Base-by-base conservation (phyloP, 2,888 invertebrate species). In the Spilarctia lutea region DNA sequence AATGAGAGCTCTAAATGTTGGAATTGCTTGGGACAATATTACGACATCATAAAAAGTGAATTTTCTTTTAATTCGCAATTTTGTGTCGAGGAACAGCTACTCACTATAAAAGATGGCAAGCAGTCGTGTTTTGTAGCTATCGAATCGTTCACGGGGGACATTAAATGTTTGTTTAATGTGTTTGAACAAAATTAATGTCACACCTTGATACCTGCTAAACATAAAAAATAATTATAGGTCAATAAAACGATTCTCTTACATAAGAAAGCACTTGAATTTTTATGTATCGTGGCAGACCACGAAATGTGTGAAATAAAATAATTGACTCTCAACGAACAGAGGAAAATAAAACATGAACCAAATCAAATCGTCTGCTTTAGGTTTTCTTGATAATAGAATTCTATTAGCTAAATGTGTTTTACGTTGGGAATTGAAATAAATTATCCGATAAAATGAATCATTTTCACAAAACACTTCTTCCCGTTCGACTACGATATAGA, bases 21-120 rank as follows among this genome's bases (percentile, higher is more conserved):
- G 81, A 89, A 91, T 90, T 88, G 87, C 87, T 84, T 84, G 87
- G 86, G 88, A 87, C 86, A 85, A 89, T 89, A 89, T 91, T 88
- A 91, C 91, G 90, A 91, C 87, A 86, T 77, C 83, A 89, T 92
- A 92, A 92, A 89, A 90, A 88, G 87, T 82, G 88, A 89, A 90
- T 91, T 90, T 89, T 90, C 89, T 89, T 91, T 92, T 91, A 92
- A 92, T 91, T 92, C 88, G 89, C 89, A 88, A 90, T 91, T 90
- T 87, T 88, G 88, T 89, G 90, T 90, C 86, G 87, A 88, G 87
- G 85, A 88, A 90, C 87, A 87, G 87, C 87, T 88, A 86, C 86
- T 87, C 86, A 89, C 88, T 89, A 91, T 92, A 92, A 93, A 93
- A 91, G 87, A 88, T 83, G 87, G 88, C 70, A 82, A 87, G 84